phyloP scores from a whole-genome alignment of 1,140 invertebrate species.

The Physella acuta region DNA sequence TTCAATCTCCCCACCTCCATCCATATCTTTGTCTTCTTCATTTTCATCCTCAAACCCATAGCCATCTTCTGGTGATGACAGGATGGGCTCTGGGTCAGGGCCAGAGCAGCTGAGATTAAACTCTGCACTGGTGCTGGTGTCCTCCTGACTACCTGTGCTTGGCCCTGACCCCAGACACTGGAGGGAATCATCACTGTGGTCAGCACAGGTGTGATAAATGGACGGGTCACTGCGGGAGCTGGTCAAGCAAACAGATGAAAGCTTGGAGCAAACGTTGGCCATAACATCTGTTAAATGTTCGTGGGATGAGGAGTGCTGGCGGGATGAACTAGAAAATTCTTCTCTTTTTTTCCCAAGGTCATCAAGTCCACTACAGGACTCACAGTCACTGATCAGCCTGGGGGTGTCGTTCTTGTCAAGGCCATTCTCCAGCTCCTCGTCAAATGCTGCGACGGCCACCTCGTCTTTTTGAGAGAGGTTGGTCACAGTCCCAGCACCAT shows the following conservation, averaged over 20 bases:
- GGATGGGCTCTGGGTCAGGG: slow-evolving; percentile 32
- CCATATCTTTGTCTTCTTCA: slow-evolving; percentile 13
- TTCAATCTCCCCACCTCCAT: neutral
- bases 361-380: slow-evolving; percentile 16
- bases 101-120: slow-evolving; percentile 41
- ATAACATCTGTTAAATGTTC: slow-evolving; percentile 21
- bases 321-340: neutral
- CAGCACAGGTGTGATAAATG: slow-evolving; percentile 43
- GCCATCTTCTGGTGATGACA: slow-evolving; percentile 34
- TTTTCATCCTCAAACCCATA: slow-evolving; percentile 26
- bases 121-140: slow-evolving; percentile 49
- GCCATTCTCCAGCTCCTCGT: neutral
- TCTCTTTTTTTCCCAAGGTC: slow-evolving; percentile 2
- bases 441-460: neutral
- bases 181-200: slow-evolving; percentile 32
- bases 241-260: slow-evolving; percentile 29
- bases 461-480: neutral
- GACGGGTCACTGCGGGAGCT: slow-evolving; percentile 48
- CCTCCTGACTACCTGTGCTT: slow-evolving; percentile 40
- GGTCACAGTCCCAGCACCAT: neutral
- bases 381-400: slow-evolving; percentile 12
- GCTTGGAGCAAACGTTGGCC: slow-evolving; percentile 16
- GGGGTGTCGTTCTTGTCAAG: slow-evolving; percentile 8
- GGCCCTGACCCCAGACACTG: slow-evolving; percentile 32
- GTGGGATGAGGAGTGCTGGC: slow-evolving; percentile 15